A percentile compares a stretch with the other conserved stretches of the same genome.
Conservation (phyloP, 2,113 vertebrate genomes). For the Tetraodon nigroviridis region DNA sequence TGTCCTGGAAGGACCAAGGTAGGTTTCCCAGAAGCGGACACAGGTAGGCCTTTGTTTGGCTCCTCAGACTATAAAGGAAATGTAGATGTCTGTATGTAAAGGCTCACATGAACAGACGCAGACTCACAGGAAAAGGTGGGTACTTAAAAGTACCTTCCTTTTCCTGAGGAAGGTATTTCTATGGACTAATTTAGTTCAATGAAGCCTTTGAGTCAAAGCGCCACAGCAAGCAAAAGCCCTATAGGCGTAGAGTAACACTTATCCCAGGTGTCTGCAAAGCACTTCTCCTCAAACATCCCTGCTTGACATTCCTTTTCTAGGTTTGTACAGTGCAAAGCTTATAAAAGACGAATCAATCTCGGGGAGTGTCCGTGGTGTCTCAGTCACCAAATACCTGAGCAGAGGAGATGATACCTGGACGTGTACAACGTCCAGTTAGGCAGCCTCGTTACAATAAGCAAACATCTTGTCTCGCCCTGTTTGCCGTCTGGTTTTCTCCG, state of each 20-base stretch:
- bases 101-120: slow-evolving; percentile 19
- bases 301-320: neutral
- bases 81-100: slow-evolving; percentile 45
- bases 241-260: neutral
- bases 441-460: slow-evolving; percentile 76
- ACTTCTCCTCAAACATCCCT: neutral
- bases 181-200: slow-evolving; percentile 12
- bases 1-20: slow-evolving; percentile 48
- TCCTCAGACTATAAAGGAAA: slow-evolving; percentile 39
- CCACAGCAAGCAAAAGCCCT: neutral
- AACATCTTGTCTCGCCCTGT: slow-evolving; percentile 71
- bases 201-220: slow-evolving; percentile 12
- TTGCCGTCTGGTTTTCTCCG: slow-evolving; percentile 77
- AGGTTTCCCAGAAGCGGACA: slow-evolving; percentile 51
- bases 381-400: neutral
- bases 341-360: too few species aligned
- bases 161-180: slow-evolving; percentile 11
- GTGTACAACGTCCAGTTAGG: slow-evolving; percentile 52
- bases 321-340: neutral
- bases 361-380: neutral
- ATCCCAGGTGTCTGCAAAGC: neutral
- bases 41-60: slow-evolving; percentile 62
- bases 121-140: slow-evolving; percentile 36
- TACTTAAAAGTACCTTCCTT: slow-evolving; percentile 4
- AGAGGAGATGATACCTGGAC: neutral